phyloP scores from a whole-genome alignment of 2,888 invertebrate genomes.

The Nycteola revayana region DNA sequence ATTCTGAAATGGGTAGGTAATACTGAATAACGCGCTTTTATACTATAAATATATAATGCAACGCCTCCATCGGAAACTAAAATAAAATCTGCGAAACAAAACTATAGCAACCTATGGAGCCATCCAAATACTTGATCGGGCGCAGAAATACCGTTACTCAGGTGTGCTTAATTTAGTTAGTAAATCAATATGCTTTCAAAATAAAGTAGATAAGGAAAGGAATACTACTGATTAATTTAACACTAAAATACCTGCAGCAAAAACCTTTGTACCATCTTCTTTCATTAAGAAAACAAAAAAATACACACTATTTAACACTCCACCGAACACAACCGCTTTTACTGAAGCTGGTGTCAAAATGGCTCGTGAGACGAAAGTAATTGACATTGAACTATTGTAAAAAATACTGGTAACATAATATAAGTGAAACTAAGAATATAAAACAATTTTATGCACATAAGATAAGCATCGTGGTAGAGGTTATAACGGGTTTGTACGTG shows the following conservation, averaged over 20 bases:
- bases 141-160: no score
- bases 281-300: slow-evolving; percentile 14
- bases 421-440: slow-evolving; percentile 28
- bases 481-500: slow-evolving; percentile 27
- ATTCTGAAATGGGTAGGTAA: no score
- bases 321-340: neutral
- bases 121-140: no score
- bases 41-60: no score
- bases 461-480: slow-evolving; percentile 36
- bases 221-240: no score
- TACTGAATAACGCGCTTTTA: no score
- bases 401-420: slow-evolving; percentile 19
- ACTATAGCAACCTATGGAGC: no score
- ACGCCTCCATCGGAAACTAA: no score
- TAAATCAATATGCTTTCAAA: no score
- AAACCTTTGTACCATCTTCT: neutral
- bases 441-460: slow-evolving; percentile 25
- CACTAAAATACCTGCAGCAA: neutral
- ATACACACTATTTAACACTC: slow-evolving; percentile 10
- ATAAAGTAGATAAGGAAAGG: no score
- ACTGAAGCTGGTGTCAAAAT: neutral
- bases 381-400: slow-evolving; percentile 10
- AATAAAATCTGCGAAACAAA: no score
- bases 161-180: no score
- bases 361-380: slow-evolving; percentile 12